Base-by-base conservation (phyloP, 2,113 vertebrate species). In the Coptodon rendalli region DNA sequence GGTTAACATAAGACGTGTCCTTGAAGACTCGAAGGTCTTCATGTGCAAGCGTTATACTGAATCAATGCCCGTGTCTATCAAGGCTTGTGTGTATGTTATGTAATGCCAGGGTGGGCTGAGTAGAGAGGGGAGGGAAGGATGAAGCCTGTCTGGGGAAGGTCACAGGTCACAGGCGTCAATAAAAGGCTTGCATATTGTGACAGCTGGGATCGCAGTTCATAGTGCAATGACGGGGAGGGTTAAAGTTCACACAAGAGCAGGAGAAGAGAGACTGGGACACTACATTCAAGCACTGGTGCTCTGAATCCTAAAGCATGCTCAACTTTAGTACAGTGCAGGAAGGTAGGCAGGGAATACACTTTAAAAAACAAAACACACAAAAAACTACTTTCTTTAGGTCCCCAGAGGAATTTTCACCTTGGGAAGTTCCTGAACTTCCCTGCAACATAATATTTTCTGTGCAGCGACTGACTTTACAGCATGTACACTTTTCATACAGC, bases 251-350 rank as follows among this genome's bases (percentile, higher is more conserved):
- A 90, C 10, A 83, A 31, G n/a, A 87, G 86, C 79, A 87, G 81
- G 63, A 85, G 73, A 29, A 84, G 89, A 79, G 63, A 36, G 68
- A 63, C 82, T 40, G 79, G 83, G 71, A 84, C 29, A 85, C 79
- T 82, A 89, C 90, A 93, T 93, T 90, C 85, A 91, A 81, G 93
- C 6, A 50, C 6, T 31, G 38, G 87, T 89, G 86, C 87, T 89
- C 45, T 89, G 76, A 83, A 79, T 89, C 56, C 73, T 86, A 87
- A 90, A 82, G 79, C 94, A 96, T 95, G 94, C 95, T 83, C 50
- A 12, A 86, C 82, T 85, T 73, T 56, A 89, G 17, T 50, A 84
- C 61, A 92, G 87, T 54, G 79, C 4, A 7, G 85, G 89, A 57
- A 87, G 81, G 57, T 76, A 73, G 54, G 80, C 48, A 90, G 85